A percentile compares a stretch with the other conserved stretches of the same genome.
These are phyloP conservation scores for Cirrhinus mrigala DNA, from an alignment of 2,797 vertebrate species.

Conservation along the genomic window DNA sequence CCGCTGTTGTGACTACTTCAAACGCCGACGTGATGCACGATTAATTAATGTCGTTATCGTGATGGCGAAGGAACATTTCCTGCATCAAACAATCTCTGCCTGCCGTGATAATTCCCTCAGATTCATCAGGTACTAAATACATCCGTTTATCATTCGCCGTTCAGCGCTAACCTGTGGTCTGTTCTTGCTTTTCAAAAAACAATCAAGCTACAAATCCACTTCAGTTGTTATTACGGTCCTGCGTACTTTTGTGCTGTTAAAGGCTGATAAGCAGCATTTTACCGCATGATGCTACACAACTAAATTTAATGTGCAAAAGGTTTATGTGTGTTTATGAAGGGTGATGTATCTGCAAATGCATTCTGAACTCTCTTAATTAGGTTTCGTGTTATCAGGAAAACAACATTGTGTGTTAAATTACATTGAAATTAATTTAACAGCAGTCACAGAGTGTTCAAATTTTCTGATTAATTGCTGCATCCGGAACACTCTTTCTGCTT, in stretches of 20 bases:
- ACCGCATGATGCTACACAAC: neutral
- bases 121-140: constrained; percentile 57
- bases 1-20: constrained; percentile 38
- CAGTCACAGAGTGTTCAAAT: neutral
- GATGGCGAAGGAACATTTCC: constrained; percentile 40
- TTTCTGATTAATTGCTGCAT: constrained; percentile 11
- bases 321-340: constrained; percentile 14
- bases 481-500: neutral
- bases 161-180: constrained; percentile 45
- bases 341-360: constrained; percentile 9
- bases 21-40: constrained; percentile 44
- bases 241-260: neutral
- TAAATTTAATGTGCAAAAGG: neutral
- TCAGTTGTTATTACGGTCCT: neutral
- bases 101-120: constrained; percentile 50
- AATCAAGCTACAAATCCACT: constrained; percentile 42
- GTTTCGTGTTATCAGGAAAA: constrained; percentile 21
- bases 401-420: constrained; percentile 36
- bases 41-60: constrained; percentile 58
- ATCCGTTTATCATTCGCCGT: constrained; percentile 44
- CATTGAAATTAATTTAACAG: constrained; percentile 27
- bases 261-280: constrained; percentile 24
- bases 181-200: constrained; percentile 40
- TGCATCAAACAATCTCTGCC: constrained; percentile 55
- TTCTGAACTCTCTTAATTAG: constrained; percentile 39